phyloP scores from a whole-genome alignment of 1,140 invertebrate species.

The Drosophila azteca region DNA sequence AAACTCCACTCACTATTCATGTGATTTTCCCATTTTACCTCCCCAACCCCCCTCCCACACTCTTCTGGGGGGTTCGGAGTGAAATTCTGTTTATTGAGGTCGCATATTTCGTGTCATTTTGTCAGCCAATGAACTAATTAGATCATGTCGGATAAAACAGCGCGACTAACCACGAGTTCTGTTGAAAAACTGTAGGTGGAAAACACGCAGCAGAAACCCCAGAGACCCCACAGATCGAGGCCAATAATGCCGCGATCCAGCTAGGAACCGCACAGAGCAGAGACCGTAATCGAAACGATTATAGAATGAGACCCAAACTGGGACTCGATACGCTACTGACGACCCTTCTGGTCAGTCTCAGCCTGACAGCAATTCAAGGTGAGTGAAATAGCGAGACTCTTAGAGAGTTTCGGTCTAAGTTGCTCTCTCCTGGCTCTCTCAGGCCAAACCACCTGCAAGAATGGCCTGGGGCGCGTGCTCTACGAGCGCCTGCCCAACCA shows the following conservation, averaged over 20 bases:
- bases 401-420: neutral
- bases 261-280: conserved; percentile 15
- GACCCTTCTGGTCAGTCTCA: conserved; percentile 39
- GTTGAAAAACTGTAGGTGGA: no score
- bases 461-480: conserved; percentile 92
- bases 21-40: conserved; percentile 35
- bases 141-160: conserved; percentile 54
- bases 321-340: conserved; percentile 31
- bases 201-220: conserved; percentile 46
- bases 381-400: conserved; percentile 18
- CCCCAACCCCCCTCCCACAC: neutral
- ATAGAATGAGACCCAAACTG: conserved; percentile 49
- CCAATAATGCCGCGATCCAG: conserved; percentile 56
- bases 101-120: conserved; percentile 55
- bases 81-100: conserved; percentile 71
- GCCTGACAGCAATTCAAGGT: conserved; percentile 55
- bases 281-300: conserved; percentile 6
- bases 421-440: neutral
- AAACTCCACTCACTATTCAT: conserved; percentile 43
- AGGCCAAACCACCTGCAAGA: conserved; percentile 94
- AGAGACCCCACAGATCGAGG: conserved; percentile 25
- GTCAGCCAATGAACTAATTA: conserved; percentile 65
- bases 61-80: conserved; percentile 4
- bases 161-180: conserved; percentile 29
- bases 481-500: conserved; percentile 95